These are phyloP conservation scores for Seriola rivoliana DNA, from an alignment of 2,113 vertebrate genomes.

Conservation along the genomic window DNA sequence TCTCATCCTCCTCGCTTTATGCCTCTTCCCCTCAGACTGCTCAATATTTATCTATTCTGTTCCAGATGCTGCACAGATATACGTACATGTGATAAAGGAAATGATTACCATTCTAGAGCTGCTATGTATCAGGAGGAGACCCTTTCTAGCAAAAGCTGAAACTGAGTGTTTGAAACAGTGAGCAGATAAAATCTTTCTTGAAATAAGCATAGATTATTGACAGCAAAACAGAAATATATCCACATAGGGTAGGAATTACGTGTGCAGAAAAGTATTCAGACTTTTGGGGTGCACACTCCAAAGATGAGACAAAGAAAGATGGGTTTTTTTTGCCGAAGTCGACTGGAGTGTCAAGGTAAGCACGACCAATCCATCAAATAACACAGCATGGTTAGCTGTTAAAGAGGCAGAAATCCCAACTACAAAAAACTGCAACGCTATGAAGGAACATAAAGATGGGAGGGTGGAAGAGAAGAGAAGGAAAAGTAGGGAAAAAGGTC, in stretches of 20 bases:
- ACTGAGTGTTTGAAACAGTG: background rate
- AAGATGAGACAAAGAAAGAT: background rate
- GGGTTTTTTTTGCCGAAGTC: background rate
- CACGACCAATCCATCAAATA: background rate
- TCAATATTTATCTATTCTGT: background rate
- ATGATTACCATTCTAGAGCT: background rate
- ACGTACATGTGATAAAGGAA: background rate
- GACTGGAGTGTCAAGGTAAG: background rate
- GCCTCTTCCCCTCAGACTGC: background rate
- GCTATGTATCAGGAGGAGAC: background rate
- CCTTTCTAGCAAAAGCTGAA: background rate
- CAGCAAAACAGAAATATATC: background rate
- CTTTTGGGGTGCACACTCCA: background rate
- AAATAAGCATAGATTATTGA: background rate
- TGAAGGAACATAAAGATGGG: background rate
- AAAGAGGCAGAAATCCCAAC: background rate
- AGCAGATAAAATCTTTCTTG: background rate
- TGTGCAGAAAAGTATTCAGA: background rate
- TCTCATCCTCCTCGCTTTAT: background rate
- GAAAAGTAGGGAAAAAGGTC: background rate
- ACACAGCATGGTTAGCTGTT: too few relatives aligned
- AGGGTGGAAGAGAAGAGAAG: background rate
- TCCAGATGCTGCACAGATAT: background rate
- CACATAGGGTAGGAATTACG: background rate
- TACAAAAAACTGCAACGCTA: background rate